phyloP scores from a whole-genome alignment of 2,113 vertebrate species.

The Macquaria ambigua region DNA sequence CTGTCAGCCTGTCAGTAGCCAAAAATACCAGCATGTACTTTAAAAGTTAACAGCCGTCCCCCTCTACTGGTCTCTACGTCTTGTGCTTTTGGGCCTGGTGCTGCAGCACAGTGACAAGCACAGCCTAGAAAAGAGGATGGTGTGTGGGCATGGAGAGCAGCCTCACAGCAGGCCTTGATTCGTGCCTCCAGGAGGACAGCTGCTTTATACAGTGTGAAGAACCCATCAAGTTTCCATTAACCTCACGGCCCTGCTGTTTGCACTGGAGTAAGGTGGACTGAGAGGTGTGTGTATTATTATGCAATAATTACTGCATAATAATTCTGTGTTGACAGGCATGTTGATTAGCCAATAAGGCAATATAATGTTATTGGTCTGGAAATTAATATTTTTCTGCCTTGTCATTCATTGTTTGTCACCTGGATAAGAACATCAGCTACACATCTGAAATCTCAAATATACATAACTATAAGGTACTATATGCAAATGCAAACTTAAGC shows the following conservation, averaged over 20 bases:
- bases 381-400: too few species aligned
- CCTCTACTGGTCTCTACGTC: not conserved
- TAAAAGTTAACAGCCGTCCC: not conserved
- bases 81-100: not conserved
- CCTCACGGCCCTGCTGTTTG: conserved; percentile 30
- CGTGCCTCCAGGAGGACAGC: conserved; percentile 14
- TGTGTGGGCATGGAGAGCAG: not conserved
- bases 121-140: not conserved
- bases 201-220: conserved; percentile 40
- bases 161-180: conserved; percentile 1
- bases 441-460: not conserved
- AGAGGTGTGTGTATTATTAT: not conserved
- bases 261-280: conserved; percentile 1
- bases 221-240: conserved; percentile 57
- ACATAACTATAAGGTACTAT: not conserved
- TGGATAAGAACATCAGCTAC: not conserved
- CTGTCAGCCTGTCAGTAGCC: conserved; percentile 37
- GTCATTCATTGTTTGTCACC: not conserved
- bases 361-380: not conserved
- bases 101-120: not conserved
- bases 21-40: conserved; percentile 21
- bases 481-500: not conserved
- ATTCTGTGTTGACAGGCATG: not conserved
- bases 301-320: not conserved
- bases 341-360: not conserved